A percentile compares a stretch with the other conserved stretches of the same genome.
phyloP scores from a whole-genome alignment of 2,888 invertebrate genomes.

The Chydorus sphaericus region DNA sequence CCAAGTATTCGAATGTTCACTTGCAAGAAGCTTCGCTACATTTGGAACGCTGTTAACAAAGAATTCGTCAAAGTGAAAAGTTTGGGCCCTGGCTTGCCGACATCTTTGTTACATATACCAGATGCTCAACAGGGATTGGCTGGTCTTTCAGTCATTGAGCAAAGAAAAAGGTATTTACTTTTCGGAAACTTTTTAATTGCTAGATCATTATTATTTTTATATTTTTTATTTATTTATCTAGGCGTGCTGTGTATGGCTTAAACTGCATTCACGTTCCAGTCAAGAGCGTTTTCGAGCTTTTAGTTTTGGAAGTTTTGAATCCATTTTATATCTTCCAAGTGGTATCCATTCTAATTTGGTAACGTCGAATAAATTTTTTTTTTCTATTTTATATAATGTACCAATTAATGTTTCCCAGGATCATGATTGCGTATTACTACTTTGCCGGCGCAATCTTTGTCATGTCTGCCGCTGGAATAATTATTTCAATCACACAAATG shows the following conservation, averaged over 20 bases:
- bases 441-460: constrained; percentile 73
- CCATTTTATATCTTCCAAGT: constrained; percentile 94
- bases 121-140: constrained; percentile 31
- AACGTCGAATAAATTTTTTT: no score
- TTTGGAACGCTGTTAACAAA: constrained; percentile 56
- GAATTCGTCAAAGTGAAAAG: constrained; percentile 58
- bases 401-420: no score
- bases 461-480: constrained; percentile 70
- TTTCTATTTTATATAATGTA: no score
- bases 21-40: constrained; percentile 67
- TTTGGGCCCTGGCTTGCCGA: constrained; percentile 49
- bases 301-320: constrained; percentile 71
- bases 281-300: constrained; percentile 49
- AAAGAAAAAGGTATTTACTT: constrained; percentile 52
- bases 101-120: constrained; percentile 41
- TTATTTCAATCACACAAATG: constrained; percentile 69
- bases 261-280: constrained; percentile 74
- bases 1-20: constrained; percentile 49
- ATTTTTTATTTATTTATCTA: no score
- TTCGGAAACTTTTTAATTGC: no score
- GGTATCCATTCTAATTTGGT: constrained; percentile 79
- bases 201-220: no score
- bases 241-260: constrained; percentile 62
- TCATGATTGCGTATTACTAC: constrained; percentile 68
- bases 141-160: constrained; percentile 42